Percentiles rank a stretch among this genome's conserved stretches.
phyloP scores from a whole-genome alignment of 2,888 invertebrate species.

The Cosmopolites sordidus region DNA sequence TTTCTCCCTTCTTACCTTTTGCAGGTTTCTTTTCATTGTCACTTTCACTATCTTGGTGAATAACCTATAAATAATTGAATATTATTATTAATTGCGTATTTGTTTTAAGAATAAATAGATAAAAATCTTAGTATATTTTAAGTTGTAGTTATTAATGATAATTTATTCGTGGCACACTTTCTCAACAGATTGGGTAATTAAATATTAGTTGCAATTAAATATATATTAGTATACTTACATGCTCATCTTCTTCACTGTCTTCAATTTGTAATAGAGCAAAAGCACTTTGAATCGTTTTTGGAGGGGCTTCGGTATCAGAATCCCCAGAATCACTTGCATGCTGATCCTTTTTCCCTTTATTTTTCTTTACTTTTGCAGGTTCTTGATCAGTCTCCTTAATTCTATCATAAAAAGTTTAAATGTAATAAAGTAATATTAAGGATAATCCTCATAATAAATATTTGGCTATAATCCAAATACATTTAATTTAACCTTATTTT shows the following conservation, averaged over 20 bases:
- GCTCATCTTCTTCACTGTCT: conserved; percentile 53
- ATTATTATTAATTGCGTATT: too few relatives aligned
- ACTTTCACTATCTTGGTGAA: conserved; percentile 27
- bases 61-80: conserved; percentile 3
- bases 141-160: too few relatives aligned
- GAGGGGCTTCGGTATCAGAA: conserved; percentile 47
- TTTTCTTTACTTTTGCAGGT: conserved; percentile 30
- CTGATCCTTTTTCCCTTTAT: conserved; percentile 39
- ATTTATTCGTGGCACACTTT: too few relatives aligned
- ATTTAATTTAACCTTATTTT: conserved; percentile 35
- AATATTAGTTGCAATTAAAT: background rate
- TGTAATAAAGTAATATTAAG: background rate
- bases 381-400: conserved; percentile 22
- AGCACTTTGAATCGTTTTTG: conserved; percentile 45
- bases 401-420: conserved; percentile 9
- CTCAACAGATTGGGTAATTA: too few relatives aligned
- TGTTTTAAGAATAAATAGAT: background rate
- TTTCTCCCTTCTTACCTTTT: conserved; percentile 46
- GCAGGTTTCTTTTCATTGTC: conserved; percentile 47
- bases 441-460: background rate
- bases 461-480: conserved; percentile 8
- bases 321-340: conserved; percentile 42
- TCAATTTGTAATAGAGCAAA: conserved; percentile 67
- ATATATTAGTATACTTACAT: conserved; percentile 7
- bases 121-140: background rate